Base-by-base conservation (phyloP, 2,888 invertebrate species). In the Agrotis exclamationis region DNA sequence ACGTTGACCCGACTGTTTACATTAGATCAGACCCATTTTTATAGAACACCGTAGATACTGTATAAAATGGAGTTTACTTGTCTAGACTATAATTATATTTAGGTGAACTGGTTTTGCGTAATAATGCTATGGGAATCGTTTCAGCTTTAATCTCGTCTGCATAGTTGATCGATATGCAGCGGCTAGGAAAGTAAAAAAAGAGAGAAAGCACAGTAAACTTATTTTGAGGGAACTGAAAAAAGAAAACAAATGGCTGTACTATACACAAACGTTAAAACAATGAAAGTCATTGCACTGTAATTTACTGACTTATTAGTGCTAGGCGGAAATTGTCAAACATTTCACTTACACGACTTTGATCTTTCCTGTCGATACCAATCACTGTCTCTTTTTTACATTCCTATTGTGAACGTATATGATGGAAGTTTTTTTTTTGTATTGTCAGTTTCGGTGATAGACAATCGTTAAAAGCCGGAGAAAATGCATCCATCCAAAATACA, bases 1-100 rank as follows among this genome's bases (percentile, higher is more conserved):
- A 85, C 93, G 85, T 93, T 94, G 93, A 94, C 94, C 94, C 82
- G 86, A 81, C 70, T 93, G 94, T 93, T 94, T 94, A 93, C 86
- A 84, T 90, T 89, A 85, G 84, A 82, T 80, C 88, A 87, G 88
- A 81, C 81, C 84, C 84, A 84, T 85, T 85, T 85, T 84, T 81
- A 82, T 76, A 82, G 77, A 79, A 82, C 75, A 64, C 50, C 58
- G 69, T 74, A 74, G 70, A 74, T 80, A 72, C 72, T 59, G 60
- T 70, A 63, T 77, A 77, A 79, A 81, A 75, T 66, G 51, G 72
- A 78, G 74, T 63, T 76, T 79, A 82, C 74, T 74, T 48, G 85
- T 85, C 85, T 85, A 83, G 84, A 83, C 85, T 80, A 54, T 60
- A 68, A 39, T 64, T 60, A 53, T 75, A 74, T 78, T 78, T 76